phyloP scores from a whole-genome alignment of 2,797 vertebrate species.

The Pseudochaenichthys georgianus region DNA sequence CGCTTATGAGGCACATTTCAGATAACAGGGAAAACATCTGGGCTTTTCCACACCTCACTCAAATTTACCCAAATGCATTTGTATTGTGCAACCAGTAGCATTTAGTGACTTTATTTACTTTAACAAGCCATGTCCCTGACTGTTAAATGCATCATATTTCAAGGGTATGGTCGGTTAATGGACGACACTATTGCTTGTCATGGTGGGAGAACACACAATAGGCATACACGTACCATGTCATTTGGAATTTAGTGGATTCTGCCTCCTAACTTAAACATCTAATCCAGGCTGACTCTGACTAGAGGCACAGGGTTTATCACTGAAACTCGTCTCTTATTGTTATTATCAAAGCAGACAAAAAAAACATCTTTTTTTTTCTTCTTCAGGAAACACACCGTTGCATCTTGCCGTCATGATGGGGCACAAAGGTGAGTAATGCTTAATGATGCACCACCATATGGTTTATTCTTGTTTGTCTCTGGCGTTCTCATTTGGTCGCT shows the following conservation, averaged over 20 bases:
- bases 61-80: constrained; percentile 21
- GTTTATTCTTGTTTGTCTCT: constrained; percentile 30
- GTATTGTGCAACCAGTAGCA: neutral
- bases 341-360: constrained; percentile 20
- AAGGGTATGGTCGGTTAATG: constrained; percentile 23
- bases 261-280: constrained; percentile 29
- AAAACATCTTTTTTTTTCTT: constrained; percentile 13
- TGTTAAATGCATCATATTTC: constrained; percentile 18
- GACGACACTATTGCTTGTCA: constrained; percentile 33
- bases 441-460: neutral
- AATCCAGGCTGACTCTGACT: constrained; percentile 30
- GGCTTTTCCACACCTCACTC: constrained; percentile 19
- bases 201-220: constrained; percentile 28
- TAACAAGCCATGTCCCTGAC: constrained; percentile 16
- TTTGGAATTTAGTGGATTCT: constrained; percentile 39
- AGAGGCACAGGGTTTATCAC: constrained; percentile 12
- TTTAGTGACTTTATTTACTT: constrained; percentile 15
- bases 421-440: constrained; percentile 93
- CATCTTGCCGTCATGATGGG: constrained; percentile 99
- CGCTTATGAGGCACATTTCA: constrained; percentile 59
- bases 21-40: constrained; percentile 30
- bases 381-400: constrained; percentile 95
- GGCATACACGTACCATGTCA: constrained; percentile 21
- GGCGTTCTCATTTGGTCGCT: constrained; percentile 6
- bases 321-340: constrained; percentile 16